Base-by-base conservation (phyloP, 1,140 invertebrate species). In the Melanaphis sacchari region DNA sequence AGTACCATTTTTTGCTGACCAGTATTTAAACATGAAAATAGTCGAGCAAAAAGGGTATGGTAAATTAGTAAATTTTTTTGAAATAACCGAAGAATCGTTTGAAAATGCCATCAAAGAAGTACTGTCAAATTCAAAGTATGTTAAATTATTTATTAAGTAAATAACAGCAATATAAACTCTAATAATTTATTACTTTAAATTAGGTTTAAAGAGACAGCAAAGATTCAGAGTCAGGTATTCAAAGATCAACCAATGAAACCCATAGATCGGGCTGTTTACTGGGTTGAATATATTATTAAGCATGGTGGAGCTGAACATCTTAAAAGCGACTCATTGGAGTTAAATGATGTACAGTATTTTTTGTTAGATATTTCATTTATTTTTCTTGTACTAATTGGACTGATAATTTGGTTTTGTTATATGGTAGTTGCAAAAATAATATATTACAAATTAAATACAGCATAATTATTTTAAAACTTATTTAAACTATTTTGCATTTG, bases 251-350 rank as follows among this genome's bases (percentile, higher is more conserved):
- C 95, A 1, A 94, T 95, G 87, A 94, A 95, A 93, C 94, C 94
- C 8, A 93, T 96, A 59, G 94, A 96, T 2, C 94, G 95, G 82
- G 95, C 95, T 0, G 94, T 95, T 41, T 96, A 95, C 95, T 96
- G 96, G 96, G 96, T 95, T 21, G 96, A 96, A 94, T 96, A 96
- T 94, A 95, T 96, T 24, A 94, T 96, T 49, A 94, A 96, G 49
- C 95, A 96, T 93, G 95, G 95, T 76, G 96, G 96, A 46, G 94
- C 94, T 21, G 11, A 81, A 52, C 94, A 95, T 90, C 93, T 95
- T 18, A 94, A 94, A 49, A 94, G 94, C 21, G 85, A 93, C 26
- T 94, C 94, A 2, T 90, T 92, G 92, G 88, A 94, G 52, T 93
- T 95, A 40, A 93, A 93, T 38, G 94, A 93, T 76, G 94, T 93